These are phyloP conservation scores for Pomatorhinus ruficollis DNA, from an alignment of 2,113 vertebrate species.

Conservation along the genomic window DNA sequence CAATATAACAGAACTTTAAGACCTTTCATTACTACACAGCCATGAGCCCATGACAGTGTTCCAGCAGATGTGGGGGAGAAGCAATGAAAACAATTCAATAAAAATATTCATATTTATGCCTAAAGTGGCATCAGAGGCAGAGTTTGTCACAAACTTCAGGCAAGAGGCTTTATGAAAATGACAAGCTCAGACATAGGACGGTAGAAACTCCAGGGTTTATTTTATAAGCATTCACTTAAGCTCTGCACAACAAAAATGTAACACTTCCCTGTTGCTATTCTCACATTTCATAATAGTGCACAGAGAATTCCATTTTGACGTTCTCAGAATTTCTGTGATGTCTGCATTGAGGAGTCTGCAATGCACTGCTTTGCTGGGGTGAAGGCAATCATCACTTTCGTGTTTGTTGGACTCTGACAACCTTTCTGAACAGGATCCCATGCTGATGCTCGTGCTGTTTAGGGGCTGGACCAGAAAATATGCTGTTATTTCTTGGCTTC, in stretches of 20 bases:
- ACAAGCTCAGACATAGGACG: neutral
- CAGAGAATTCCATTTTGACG: neutral
- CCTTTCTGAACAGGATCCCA: neutral
- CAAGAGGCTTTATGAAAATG: neutral
- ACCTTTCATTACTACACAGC: neutral
- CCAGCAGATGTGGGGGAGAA: neutral
- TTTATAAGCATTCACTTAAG: conserved; percentile 56
- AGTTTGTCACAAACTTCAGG: neutral
- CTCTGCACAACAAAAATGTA: conserved; percentile 43
- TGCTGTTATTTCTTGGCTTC: neutral
- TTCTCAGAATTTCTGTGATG: neutral
- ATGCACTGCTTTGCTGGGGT: neutral
- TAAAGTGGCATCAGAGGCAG: neutral
- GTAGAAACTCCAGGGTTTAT: conserved; percentile 1
- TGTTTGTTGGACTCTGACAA: neutral
- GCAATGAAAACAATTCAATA: neutral
- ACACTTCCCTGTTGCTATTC: conserved; percentile 26
- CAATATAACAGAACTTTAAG: neutral
- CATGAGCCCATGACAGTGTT: neutral
- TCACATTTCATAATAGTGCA: conserved; percentile 42
- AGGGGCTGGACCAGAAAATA: neutral
- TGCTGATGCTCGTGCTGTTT: neutral
- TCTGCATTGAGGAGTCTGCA: neutral
- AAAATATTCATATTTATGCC: neutral
- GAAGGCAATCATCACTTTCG: neutral